A percentile compares a stretch with the other conserved stretches of the same genome.
Conservation (phyloP, 2,797 vertebrate genomes). For the Phrynocephalus guinanensis region DNA sequence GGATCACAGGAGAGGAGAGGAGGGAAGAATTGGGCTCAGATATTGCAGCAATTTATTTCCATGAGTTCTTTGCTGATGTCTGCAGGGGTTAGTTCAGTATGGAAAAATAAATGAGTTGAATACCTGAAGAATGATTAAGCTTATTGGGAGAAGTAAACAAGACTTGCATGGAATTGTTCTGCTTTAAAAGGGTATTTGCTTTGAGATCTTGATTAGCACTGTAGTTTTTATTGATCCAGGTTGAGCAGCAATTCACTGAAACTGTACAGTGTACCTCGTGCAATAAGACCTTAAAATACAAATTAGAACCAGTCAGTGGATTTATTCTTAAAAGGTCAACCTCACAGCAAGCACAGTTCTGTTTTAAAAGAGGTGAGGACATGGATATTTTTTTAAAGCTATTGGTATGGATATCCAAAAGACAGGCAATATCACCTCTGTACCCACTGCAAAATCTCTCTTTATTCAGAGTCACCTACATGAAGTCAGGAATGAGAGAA, state of each 20-base stretch:
- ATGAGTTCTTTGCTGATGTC: conserved; percentile 39
- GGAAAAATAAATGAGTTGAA: conserved; percentile 55
- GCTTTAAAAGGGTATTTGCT: conserved; percentile 48
- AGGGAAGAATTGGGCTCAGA: not conserved
- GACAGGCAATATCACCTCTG: not conserved
- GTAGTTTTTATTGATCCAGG: conserved; percentile 57
- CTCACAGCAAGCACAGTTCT: not conserved
- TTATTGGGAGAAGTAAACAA: conserved; percentile 53
- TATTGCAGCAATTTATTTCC: conserved; percentile 47
- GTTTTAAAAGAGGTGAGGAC: not conserved
- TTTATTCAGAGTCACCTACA: not conserved
- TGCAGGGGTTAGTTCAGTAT: conserved; percentile 51
- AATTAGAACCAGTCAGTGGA: conserved; percentile 18
- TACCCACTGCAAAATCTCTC: not conserved
- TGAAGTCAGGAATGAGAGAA: not conserved
- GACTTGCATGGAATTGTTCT: conserved; percentile 60
- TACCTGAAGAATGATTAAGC: conserved; percentile 52
- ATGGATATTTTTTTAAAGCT: not conserved
- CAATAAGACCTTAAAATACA: conserved; percentile 22
- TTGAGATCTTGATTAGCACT: conserved; percentile 58
- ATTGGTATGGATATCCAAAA: not conserved
- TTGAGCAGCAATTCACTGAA: conserved; percentile 54
- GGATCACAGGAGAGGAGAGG: not conserved
- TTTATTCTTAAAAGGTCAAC: conserved; percentile 15
- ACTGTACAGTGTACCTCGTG: conserved; percentile 33